Conservation (phyloP, 2,797 vertebrate genomes). For the Anguilla pacifica region DNA sequence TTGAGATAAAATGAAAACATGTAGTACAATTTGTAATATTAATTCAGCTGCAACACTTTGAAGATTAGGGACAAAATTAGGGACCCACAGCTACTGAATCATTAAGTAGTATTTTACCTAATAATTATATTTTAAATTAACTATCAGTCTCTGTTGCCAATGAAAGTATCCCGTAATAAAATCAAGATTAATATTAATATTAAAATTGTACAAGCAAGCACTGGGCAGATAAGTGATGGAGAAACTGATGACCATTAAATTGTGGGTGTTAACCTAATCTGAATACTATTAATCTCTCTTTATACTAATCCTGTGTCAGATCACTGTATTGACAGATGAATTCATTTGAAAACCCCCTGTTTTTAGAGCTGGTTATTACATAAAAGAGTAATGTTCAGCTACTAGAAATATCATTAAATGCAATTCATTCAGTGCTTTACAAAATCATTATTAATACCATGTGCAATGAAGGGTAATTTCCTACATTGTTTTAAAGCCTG, state of each 20-base stretch:
- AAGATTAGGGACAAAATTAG: background rate
- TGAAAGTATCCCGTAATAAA: conserved; percentile 17
- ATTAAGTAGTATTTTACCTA: background rate
- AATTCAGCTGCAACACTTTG: too few species aligned
- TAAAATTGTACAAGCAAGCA: background rate
- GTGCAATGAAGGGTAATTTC: conserved; percentile 1
- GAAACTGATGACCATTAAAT: conserved; percentile 15
- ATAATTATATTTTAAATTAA: background rate
- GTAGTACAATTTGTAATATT: background rate
- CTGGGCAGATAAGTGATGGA: background rate
- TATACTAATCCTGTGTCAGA: conserved; percentile 13
- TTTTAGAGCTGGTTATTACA: background rate
- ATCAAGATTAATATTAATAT: background rate
- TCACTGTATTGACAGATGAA: conserved; percentile 11
- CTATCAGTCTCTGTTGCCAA: conserved; percentile 13
- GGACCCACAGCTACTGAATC: background rate
- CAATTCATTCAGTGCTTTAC: background rate
- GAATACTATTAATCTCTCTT: background rate
- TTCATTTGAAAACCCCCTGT: background rate
- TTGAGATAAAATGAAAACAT: background rate
- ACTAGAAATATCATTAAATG: conserved; percentile 23
- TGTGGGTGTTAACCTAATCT: background rate
- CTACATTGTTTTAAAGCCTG: background rate
- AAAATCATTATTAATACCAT: conserved; percentile 1
- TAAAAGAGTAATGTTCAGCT: conserved; percentile 16